Evolutionary conservation across 2,113 vertebrate genomes (phyloP).

Genomic region (Lethenteron reissneri): DNA sequence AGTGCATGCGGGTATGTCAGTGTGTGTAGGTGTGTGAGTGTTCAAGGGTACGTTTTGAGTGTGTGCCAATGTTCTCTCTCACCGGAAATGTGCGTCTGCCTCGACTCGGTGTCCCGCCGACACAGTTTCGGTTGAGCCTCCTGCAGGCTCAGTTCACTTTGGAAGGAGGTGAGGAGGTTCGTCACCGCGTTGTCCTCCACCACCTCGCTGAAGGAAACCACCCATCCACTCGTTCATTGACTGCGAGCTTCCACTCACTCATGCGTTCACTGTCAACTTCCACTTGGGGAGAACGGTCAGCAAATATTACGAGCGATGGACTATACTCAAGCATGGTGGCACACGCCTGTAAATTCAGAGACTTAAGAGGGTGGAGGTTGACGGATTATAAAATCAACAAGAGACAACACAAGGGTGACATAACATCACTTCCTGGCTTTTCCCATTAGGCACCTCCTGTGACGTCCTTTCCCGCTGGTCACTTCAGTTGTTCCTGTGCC

Average conservation of each 20-base stretch:
- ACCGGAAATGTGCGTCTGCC: conserved; percentile 77
- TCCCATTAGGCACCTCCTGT: no score
- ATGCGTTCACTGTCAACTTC: not conserved
- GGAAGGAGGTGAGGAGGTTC: conserved; percentile 63
- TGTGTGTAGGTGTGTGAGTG: not conserved
- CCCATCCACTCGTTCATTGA: not conserved
- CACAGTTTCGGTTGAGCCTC: conserved; percentile 56
- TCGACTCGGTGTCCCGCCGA: conserved; percentile 46
- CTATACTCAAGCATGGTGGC: no score
- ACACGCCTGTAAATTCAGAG: no score
- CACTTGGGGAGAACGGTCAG: not conserved
- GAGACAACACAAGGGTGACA: no score
- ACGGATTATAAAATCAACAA: no score
- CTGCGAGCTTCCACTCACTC: not conserved
- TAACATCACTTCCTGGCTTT: no score
- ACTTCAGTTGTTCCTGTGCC: no score
- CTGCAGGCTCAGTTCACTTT: conserved; percentile 45
- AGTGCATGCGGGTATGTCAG: not conserved
- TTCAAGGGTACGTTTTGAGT: conserved; percentile 10
- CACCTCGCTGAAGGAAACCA: conserved; percentile 24
- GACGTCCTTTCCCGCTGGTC: no score
- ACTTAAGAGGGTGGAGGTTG: no score
- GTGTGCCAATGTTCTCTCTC: conserved; percentile 8
- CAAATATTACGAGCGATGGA: no score
- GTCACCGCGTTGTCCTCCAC: conserved; percentile 46